Conservation (phyloP, 2,113 vertebrate genomes). For the Campylomormyrus tamandua region DNA sequence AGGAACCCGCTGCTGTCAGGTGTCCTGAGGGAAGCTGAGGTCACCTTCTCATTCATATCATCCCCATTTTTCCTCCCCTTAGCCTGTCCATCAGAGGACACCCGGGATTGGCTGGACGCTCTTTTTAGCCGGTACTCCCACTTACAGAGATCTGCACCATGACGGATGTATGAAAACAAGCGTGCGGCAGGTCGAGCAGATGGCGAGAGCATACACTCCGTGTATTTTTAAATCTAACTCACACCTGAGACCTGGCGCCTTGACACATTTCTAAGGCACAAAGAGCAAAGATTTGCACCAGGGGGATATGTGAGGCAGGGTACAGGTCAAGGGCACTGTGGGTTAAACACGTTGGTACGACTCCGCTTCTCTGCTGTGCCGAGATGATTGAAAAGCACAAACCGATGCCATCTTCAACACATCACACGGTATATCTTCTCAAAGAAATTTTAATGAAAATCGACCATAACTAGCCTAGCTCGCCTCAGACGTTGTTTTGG, state of each 20-base stretch:
- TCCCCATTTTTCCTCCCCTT: neutral
- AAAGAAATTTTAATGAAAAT: neutral
- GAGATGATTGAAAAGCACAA: neutral
- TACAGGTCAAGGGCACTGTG: neutral
- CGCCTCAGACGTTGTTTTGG: neutral
- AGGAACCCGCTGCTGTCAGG: neutral
- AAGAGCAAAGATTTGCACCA: neutral
- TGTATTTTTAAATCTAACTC: neutral
- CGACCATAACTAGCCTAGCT: neutral
- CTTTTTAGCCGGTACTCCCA: neutral
- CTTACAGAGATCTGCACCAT: neutral
- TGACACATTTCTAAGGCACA: neutral
- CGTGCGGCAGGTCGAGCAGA: slow-evolving; percentile 5
- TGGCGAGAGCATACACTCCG: neutral
- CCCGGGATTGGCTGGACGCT: neutral
- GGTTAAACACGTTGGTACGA: neutral
- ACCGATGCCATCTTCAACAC: neutral
- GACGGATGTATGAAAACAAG: neutral
- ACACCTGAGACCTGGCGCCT: neutral
- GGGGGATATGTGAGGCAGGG: neutral
- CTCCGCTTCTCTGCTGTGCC: neutral
- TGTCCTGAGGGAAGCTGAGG: neutral
- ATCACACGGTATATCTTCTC: neutral
- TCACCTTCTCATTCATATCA: neutral
- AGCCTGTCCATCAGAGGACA: neutral